Base-by-base conservation (phyloP, 1,140 invertebrate genomes). In the Odontomachus brunneus region DNA sequence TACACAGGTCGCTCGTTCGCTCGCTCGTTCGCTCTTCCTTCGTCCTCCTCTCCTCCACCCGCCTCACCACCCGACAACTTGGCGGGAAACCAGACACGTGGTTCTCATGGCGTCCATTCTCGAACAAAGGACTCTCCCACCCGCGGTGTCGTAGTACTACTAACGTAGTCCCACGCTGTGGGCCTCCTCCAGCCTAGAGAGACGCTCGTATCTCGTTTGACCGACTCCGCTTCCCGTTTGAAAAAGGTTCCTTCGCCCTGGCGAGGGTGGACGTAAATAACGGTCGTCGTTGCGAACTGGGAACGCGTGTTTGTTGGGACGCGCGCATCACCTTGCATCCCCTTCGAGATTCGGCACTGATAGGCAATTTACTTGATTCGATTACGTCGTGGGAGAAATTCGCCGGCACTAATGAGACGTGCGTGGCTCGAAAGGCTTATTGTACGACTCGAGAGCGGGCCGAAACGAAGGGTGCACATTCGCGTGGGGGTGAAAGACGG, bases 81-180 rank as follows among this genome's bases (percentile, higher is more conserved):
- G 88, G 89, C 88, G 89, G 89, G 89, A 90, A 89, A 89, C 80
- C 86, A 84, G 82, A 89, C 88, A 89, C 88, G 89, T 89, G 88
- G 86, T 89, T 89, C 88, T 90, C 88, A 86, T 89, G 84, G 84
- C 82, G 84, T 82, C 57, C 80, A 86, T 88, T 86, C 81, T 85
- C 86, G 84, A 88, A 89, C 87, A 89, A 89, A 89, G 88, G 55
- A 88, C 49, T 83, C 49, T 83, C n/a, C 59, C 71, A 69, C 69
- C 67, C 66, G 59, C 48, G 33, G 69, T 66, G 73, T 29, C 71
- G 57, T 85, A 82, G 66, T 84, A 84, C 75, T 84, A 88, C n/a
- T n/a, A n/a, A n/a, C 76, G 86, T 67, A 55, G 75, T 87, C 75
- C 82, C 69, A 88, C 86, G 86, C 55, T 57, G 81, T 15, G 44